Conservation (phyloP, 64 coral and sea anemone species). For the Pocillopora damicornis region DNA sequence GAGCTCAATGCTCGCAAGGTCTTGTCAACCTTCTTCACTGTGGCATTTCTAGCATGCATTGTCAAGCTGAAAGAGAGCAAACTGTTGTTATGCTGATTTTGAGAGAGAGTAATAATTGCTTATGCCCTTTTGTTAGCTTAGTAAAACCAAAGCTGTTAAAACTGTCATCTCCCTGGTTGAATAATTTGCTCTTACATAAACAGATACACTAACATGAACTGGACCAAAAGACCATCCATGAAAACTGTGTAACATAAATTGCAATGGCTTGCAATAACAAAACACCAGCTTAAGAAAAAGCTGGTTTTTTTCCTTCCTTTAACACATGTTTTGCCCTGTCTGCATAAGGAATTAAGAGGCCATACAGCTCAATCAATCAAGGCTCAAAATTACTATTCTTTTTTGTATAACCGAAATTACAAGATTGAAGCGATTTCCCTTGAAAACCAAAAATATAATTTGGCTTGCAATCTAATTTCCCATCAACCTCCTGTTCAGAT, state of each 20-base stretch:
- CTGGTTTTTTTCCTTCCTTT: not conserved
- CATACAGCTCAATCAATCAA: not conserved
- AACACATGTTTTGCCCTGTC: not conserved
- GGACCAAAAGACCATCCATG: too few relatives aligned
- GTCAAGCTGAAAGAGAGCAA: not conserved
- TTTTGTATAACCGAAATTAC: too few relatives aligned
- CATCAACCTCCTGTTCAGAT: too few relatives aligned
- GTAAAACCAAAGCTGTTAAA: slow-evolving; percentile 4
- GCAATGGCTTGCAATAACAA: not conserved
- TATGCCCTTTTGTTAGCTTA: not conserved
- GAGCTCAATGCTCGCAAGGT: slow-evolving; percentile 64
- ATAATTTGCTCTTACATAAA: not conserved
- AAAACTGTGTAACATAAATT: too few relatives aligned
- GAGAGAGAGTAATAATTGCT: not conserved
- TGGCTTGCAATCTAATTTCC: too few relatives aligned
- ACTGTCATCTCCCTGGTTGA: not conserved
- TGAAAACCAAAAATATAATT: too few relatives aligned
- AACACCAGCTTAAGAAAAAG: not conserved
- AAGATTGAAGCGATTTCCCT: too few relatives aligned
- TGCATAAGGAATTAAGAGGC: not conserved
- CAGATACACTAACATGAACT: not conserved
- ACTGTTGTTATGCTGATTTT: not conserved
- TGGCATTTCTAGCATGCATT: slow-evolving; percentile 37
- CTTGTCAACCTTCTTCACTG: slow-evolving; percentile 80
- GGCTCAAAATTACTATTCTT: not conserved